A percentile compares a stretch with the other conserved stretches of the same genome.
Conservation (phyloP, 2,113 vertebrate species). For the Periophthalmus modestus region DNA sequence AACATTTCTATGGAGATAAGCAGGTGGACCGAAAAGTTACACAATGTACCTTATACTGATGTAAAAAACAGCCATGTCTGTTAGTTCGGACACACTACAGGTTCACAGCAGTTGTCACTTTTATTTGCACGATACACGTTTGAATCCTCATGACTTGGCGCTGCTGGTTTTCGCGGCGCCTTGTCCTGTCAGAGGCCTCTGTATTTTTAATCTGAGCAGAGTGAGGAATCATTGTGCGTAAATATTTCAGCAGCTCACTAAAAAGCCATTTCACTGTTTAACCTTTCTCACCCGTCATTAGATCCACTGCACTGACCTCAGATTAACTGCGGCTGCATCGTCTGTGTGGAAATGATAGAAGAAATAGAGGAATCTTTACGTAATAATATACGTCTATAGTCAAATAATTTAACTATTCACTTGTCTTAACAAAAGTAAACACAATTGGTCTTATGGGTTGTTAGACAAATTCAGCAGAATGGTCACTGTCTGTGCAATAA, state of each 20-base stretch:
- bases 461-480: no score
- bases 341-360: no score
- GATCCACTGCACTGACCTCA: not conserved
- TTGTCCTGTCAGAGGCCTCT: not conserved
- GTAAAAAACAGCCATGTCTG: not conserved
- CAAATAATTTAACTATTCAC: no score
- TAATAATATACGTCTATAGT: no score
- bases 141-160: not conserved
- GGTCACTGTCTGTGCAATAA: no score
- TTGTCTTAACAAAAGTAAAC: no score
- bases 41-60: not conserved
- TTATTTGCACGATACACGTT: not conserved
- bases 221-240: not conserved
- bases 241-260: constrained; percentile 1
- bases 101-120: not conserved
- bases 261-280: not conserved
- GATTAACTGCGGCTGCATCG: not conserved
- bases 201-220: constrained; percentile 6
- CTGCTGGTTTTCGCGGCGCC: not conserved
- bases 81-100: not conserved
- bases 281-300: not conserved
- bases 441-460: no score
- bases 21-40: no score
- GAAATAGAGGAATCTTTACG: no score
- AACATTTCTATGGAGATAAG: no score